These are phyloP conservation scores for Pyrrhosoma nymphula DNA, from an alignment of 2,888 invertebrate species.

Conservation along the genomic window DNA sequence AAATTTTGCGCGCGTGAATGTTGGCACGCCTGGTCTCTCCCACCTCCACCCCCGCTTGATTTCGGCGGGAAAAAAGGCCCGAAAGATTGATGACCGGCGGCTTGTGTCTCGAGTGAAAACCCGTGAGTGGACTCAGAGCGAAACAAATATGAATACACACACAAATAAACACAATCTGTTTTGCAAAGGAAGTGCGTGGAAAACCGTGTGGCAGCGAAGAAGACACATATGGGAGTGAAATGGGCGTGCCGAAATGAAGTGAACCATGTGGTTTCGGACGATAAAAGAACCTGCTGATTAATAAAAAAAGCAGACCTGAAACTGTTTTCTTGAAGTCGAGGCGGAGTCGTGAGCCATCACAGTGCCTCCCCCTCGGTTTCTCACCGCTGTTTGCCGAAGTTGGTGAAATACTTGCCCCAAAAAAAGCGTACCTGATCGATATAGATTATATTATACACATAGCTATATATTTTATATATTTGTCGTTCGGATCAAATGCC, in stretches of 20 bases:
- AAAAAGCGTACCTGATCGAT: slow-evolving; percentile 60
- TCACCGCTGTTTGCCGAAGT: neutral
- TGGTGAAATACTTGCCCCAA: slow-evolving; percentile 57
- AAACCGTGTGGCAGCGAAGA: neutral
- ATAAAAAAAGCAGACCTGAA: neutral
- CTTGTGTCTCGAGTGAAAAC: neutral
- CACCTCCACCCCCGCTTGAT: neutral
- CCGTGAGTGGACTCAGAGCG: neutral
- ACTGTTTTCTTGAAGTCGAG: neutral
- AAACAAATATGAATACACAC: neutral
- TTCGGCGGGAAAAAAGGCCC: neutral
- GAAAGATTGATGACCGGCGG: neutral
- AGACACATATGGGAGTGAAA: neutral
- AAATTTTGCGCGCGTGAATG: neutral
- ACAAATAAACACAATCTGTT: neutral
- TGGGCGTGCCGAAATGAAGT: neutral
- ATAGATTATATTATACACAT: slow-evolving; percentile 60
- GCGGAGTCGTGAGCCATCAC: neutral
- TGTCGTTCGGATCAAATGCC: slow-evolving; percentile 58
- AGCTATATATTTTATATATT: slow-evolving; percentile 65
- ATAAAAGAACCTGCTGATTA: neutral
- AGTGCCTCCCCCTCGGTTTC: neutral
- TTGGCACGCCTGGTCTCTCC: neutral
- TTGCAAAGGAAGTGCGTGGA: neutral
- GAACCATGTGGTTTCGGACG: neutral